Base-by-base conservation (phyloP, 2,113 vertebrate species). In the Channa argus region DNA sequence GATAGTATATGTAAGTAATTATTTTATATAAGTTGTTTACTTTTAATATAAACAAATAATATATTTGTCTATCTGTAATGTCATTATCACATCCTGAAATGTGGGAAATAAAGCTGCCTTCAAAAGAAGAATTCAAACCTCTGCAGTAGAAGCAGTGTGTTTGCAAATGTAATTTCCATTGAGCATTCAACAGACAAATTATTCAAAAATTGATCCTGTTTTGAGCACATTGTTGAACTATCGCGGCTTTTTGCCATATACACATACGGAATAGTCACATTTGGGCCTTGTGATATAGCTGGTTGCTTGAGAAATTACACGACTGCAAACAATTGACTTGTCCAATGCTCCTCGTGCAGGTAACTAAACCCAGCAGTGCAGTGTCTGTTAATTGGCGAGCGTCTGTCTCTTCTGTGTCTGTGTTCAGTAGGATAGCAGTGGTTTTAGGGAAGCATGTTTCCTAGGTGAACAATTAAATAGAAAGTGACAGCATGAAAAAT, bases 281-380 rank as follows among this genome's bases (percentile, higher is more conserved):
- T 6, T 56, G 1, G n/a, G 45, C 53, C 55, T 93, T 92, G 91
- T 93, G 94, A 93, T 92, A 24, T 24, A 24, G 93, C 94, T 86
- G 93, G 94, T 95, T 95, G 94, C 93, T 93, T 90, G 93, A 94
- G 85, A 92, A 94, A 95, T 95, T 93, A 92, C 94, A 84, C 94
- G 95, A 90, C 89, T 86, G 88, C 86, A 70, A 82, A 89, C 88
- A 92, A 91, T 93, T 85, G 92, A 92, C 85, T 91, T 91, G 91
- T 92, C 89, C 91, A 83, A 58, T 69, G 79, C 70, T 86, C 14
- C 74, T 72, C 75, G 62, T 74, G 79, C 84, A 78, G 88, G 74
- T 84, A 86, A 87, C 88, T 87, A 86, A 89, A 87, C 75, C 82
- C 61, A 85, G 79, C 85, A 81, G 60, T 54, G 63, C 51, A 50